Conservation (phyloP, 1,140 invertebrate species). For the Pentalonia nigronervosa region DNA sequence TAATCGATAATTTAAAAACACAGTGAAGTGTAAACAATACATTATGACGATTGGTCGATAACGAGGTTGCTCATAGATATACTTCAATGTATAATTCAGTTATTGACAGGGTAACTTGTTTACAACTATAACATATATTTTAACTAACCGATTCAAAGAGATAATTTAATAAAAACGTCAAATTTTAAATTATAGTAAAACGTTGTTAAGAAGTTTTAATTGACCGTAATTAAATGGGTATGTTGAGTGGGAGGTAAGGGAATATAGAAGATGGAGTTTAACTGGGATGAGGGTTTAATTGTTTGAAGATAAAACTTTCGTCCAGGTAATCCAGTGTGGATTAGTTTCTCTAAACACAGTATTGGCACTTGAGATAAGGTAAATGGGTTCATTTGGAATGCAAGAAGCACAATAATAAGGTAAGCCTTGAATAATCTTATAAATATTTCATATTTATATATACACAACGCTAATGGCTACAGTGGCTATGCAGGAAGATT, state of each 20-base stretch:
- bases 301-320: slow-evolving; percentile 38
- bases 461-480: neutral
- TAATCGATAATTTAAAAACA: neutral
- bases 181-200: slow-evolving; percentile 41
- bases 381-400: slow-evolving; percentile 19
- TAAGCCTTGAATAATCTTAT: neutral
- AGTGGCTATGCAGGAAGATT: neutral
- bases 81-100: neutral
- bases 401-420: slow-evolving; percentile 31
- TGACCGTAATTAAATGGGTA: slow-evolving; percentile 24
- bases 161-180: slow-evolving; percentile 32
- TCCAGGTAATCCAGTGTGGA: slow-evolving; percentile 35
- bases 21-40: too few relatives aligned
- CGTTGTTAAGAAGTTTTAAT: slow-evolving; percentile 19
- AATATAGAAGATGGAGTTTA: slow-evolving; percentile 26
- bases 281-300: neutral
- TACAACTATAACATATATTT: neutral
- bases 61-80: neutral
- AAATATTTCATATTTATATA: neutral
- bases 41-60: neutral
- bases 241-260: neutral
- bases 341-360: slow-evolving; percentile 23
- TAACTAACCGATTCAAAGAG: neutral
- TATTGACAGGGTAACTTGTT: neutral
- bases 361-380: slow-evolving; percentile 31